Conservation (phyloP, 30 jellyfish, hydroid and myxozoan species). For the Turritopsis rubra region DNA sequence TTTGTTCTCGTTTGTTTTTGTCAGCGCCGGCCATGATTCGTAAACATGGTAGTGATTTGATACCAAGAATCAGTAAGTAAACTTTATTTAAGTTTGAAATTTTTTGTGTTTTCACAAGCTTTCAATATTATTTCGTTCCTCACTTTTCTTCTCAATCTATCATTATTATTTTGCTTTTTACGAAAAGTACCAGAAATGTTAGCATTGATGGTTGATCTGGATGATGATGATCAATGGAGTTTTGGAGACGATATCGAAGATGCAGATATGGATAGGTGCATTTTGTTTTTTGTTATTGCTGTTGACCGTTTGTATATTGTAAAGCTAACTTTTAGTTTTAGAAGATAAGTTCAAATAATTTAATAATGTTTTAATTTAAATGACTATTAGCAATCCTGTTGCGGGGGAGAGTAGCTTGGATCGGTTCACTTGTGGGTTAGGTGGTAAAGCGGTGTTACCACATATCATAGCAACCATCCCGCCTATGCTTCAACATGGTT, state of each 20-base stretch:
- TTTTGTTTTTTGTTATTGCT: neutral
- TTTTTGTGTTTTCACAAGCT: neutral
- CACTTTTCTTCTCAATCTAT: neutral
- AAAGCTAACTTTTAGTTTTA: too few relatives aligned
- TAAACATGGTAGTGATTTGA: slow-evolving; percentile 51
- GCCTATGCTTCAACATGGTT: slow-evolving; percentile 84
- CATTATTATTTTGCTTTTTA: neutral
- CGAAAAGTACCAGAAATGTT: slow-evolving; percentile 88
- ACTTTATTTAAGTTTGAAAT: neutral
- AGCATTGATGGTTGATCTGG: slow-evolving; percentile 93
- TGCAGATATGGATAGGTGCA: slow-evolving; percentile 92
- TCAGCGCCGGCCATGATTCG: slow-evolving; percentile 69
- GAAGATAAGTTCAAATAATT: too few relatives aligned
- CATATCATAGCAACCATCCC: slow-evolving; percentile 78
- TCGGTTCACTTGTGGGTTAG: slow-evolving; percentile 95
- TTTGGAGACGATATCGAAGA: slow-evolving; percentile 73
- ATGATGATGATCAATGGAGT: slow-evolving; percentile 93
- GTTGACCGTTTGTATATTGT: too few relatives aligned
- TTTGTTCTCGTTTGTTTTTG: neutral
- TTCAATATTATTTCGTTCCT: neutral
- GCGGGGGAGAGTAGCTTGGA: slow-evolving; percentile 99
- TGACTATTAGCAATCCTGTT: slow-evolving; percentile 70
- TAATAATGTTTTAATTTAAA: neutral
- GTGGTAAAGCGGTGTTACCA: slow-evolving; percentile 95
- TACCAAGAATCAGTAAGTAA: slow-evolving; percentile 65